phyloP scores from a whole-genome alignment of 1,140 invertebrate genomes.

The Ephestia elutella region DNA sequence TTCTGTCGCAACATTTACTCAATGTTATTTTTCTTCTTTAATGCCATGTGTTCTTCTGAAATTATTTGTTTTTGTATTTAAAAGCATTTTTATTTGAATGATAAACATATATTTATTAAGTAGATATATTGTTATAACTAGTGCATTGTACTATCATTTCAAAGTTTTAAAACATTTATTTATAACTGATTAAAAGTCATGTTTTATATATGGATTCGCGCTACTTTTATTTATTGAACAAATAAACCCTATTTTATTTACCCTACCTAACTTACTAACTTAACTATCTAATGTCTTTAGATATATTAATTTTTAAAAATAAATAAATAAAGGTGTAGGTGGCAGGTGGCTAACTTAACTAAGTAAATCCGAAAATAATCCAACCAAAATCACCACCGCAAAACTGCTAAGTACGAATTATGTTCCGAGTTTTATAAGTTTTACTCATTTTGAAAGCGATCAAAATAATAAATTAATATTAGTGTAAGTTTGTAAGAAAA shows the following conservation, averaged over 20 bases:
- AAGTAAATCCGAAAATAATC: too few species aligned
- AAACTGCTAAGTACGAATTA: too few species aligned
- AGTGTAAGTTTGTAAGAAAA: too few species aligned
- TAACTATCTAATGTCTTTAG: too few species aligned
- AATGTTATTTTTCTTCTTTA: constrained; percentile 9
- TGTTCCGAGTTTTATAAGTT: too few species aligned
- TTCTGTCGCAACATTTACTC: constrained; percentile 6
- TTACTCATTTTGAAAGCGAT: too few species aligned
- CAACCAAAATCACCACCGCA: too few species aligned
- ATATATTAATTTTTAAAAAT: too few species aligned
- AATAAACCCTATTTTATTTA: constrained; percentile 15
- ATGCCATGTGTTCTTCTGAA: constrained; percentile 11
- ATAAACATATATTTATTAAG: neutral
- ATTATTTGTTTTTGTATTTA: constrained; percentile 21
- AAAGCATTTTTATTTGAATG: constrained; percentile 12
- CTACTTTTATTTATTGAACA: constrained; percentile 5
- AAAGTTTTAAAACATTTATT: neutral
- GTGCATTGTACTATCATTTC: neutral
- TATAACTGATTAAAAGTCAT: neutral
- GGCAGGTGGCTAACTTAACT: too few species aligned
- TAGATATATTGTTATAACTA: neutral
- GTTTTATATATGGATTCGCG: neutral
- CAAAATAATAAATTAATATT: too few species aligned
- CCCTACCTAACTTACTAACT: constrained; percentile 6
- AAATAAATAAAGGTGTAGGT: too few species aligned